phyloP scores from a whole-genome alignment of 2,797 vertebrate genomes.

The Scleropages formosus region DNA sequence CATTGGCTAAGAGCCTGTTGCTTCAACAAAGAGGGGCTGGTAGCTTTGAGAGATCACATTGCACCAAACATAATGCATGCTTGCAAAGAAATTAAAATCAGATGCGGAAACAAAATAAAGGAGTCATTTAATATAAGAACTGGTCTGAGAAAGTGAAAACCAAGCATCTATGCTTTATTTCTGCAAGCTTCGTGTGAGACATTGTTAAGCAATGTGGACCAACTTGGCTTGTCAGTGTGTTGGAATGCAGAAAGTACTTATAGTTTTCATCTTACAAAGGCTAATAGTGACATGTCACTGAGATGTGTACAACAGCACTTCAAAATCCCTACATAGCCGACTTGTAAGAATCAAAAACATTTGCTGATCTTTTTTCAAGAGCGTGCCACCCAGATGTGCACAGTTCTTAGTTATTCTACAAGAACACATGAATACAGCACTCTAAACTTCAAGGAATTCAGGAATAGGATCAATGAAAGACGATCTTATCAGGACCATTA shows the following conservation, averaged over 20 bases:
- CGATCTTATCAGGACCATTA: no score
- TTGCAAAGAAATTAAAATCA: constrained; percentile 16
- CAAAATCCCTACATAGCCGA: not conserved
- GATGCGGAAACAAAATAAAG: not conserved
- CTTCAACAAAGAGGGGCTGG: not conserved
- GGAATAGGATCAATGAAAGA: not conserved
- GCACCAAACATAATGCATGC: not conserved
- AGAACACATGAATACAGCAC: not conserved
- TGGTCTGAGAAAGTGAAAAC: not conserved
- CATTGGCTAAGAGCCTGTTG: not conserved
- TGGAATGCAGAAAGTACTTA: constrained; percentile 9
- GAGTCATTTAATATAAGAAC: constrained; percentile 2
- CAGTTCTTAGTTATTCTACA: not conserved
- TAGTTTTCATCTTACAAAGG: not conserved
- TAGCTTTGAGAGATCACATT: constrained; percentile 11
- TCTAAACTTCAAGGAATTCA: not conserved
- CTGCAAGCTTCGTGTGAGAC: not conserved
- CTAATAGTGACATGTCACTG: not conserved
- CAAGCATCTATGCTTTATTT: constrained; percentile 5
- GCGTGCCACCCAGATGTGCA: not conserved
- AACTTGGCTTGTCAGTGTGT: not conserved
- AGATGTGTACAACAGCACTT: constrained; percentile 7
- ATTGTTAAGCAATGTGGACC: not conserved
- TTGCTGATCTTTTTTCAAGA: not conserved
- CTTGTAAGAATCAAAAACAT: not conserved